Evolutionary conservation across 2,888 invertebrate genomes (phyloP), one percentile per base, ranked within the genome.

Genomic region (Teleogryllus oceanicus): DNA sequence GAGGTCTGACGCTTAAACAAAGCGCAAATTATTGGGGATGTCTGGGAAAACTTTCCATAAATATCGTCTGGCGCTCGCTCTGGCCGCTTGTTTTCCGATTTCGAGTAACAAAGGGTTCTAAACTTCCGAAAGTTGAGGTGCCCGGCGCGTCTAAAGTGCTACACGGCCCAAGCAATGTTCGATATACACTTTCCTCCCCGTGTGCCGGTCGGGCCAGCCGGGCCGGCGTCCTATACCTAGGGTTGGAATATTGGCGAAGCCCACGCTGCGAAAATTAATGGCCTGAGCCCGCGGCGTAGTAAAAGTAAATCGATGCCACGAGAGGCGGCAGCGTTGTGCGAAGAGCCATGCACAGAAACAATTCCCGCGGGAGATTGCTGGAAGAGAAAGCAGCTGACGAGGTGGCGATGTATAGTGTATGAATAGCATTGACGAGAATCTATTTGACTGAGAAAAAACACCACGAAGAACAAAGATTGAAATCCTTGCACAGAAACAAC

Each of bases 21-120:
- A 62, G 62, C 62, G 62, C 62, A 62, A 62, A 62, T 62, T 62
- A 62, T 62, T 62, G 62, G 62, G 16, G 62, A 13, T n/a, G 62
- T n/a, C 62, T 62, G 16, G 62, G 62, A 12, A n/a, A 62, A 62
- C 62, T 62, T 62, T 62, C 62, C 62, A 62, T 62, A 62, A 62
- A 62, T 62, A 62, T 62, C 62, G 13, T n/a, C 62, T 62, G 3
- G n/a, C 16, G 16, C 16, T n/a, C 62, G 62, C 62, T n/a, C 13
- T n/a, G 62, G 16, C 62, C 16, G 16, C 62, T n/a, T 18, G 62
- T 62, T 62, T 62, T 62, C 62, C 62, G 62, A 62, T 62, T 62
- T n/a, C 62, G 62, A 62, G 62, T 62, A 62, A 62, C 12, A 16
- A 18, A 62, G 62, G n/a, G 62, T 62, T 62, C 12, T 62, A 62